Conservation (phyloP, 2,797 vertebrate genomes). For the Selene dorsalis region DNA sequence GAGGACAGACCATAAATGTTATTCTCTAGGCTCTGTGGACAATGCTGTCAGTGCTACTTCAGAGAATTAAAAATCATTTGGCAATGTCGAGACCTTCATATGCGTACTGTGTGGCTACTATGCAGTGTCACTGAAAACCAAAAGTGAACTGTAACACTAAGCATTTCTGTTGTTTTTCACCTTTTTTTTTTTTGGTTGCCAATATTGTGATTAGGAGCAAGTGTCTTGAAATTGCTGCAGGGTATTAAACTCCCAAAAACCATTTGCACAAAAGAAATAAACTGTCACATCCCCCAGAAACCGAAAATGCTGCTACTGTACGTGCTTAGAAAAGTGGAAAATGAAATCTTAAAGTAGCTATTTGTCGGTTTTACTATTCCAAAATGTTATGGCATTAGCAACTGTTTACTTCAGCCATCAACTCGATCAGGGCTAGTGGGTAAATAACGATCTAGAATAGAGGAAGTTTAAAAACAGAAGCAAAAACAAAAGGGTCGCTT, state of each 20-base stretch:
- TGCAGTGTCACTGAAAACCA: constrained; percentile 16
- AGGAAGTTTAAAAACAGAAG: no score
- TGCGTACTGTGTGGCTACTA: constrained; percentile 24
- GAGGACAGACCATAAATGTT: constrained; percentile 41
- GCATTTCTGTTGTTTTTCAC: neutral
- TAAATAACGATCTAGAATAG: no score
- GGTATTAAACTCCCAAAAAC: no score
- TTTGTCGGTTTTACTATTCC: no score
- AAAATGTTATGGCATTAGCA: no score
- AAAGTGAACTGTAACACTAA: neutral
- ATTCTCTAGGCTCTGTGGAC: constrained; percentile 42
- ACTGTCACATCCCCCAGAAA: neutral
- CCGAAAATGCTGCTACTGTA: neutral
- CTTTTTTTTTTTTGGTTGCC: neutral
- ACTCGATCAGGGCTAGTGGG: no score
- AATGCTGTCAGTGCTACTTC: constrained; percentile 40
- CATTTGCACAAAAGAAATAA: constrained; percentile 8
- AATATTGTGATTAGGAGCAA: neutral
- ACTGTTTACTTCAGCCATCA: no score
- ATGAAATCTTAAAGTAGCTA: neutral
- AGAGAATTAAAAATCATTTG: constrained; percentile 37
- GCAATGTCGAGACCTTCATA: constrained; percentile 28
- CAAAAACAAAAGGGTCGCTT: no score
- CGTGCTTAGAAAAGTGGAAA: neutral
- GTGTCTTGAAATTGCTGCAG: neutral